phyloP scores from a whole-genome alignment of 2,797 vertebrate genomes.

The Pyrocephalus nanus region DNA sequence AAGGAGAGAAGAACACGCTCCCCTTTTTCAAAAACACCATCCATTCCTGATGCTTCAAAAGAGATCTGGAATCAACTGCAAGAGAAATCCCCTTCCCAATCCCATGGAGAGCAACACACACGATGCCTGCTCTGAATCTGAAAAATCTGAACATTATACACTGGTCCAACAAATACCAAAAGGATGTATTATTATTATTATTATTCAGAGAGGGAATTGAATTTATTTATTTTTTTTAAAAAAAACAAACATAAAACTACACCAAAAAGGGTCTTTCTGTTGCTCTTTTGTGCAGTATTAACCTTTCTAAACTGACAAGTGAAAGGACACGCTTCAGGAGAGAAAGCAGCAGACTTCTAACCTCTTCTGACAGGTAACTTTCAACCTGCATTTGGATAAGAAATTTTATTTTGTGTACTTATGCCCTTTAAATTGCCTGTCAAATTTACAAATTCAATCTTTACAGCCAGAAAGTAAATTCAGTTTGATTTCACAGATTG shows the following conservation, averaged over 20 bases:
- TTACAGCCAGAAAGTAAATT: constrained; percentile 72
- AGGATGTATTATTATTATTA: background rate
- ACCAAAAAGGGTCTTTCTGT: constrained; percentile 69
- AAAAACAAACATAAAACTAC: background rate
- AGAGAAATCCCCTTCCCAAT: background rate
- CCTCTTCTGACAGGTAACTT: constrained; percentile 88
- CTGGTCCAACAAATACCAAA: background rate
- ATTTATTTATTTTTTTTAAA: background rate
- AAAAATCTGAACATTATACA: background rate
- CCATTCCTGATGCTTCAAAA: background rate
- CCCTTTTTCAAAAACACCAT: background rate
- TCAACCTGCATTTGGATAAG: constrained; percentile 71
- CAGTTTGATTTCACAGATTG: constrained; percentile 75
- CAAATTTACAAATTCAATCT: constrained; percentile 75
- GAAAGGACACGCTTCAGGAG: constrained; percentile 81
- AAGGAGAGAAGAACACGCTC: background rate
- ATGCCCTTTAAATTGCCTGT: constrained; percentile 74
- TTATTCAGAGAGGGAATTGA: background rate
- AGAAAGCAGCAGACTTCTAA: constrained; percentile 83
- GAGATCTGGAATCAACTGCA: background rate
- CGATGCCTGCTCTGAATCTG: background rate
- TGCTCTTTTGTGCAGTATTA: constrained; percentile 81
- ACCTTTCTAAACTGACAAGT: constrained; percentile 92
- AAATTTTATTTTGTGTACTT: constrained; percentile 72
- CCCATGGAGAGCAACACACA: background rate